phyloP scores from a whole-genome alignment of 2,888 invertebrate species.

The Drosophila diplacantha region DNA sequence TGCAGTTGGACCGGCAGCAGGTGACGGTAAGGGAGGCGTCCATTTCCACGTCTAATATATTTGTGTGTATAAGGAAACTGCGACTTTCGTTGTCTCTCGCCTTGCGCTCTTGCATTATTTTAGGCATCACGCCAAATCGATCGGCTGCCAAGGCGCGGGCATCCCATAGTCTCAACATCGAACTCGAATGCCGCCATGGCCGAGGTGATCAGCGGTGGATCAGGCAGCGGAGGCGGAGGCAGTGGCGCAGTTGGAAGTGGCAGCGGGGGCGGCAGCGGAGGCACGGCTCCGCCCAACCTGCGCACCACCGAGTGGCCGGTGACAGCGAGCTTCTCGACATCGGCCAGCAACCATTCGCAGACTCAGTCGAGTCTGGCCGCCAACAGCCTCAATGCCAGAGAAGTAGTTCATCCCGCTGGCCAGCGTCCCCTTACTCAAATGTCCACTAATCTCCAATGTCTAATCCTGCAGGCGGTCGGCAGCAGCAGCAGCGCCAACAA shows the following conservation, averaged over 20 bases:
- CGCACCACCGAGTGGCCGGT: slow-evolving; percentile 76
- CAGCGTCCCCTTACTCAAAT: slow-evolving; percentile 14
- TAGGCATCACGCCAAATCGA: slow-evolving; percentile 92
- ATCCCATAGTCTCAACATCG: slow-evolving; percentile 82
- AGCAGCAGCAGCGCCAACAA: slow-evolving; percentile 60
- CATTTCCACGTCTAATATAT: background rate
- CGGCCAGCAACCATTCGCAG: slow-evolving; percentile 74
- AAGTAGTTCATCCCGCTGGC: slow-evolving; percentile 60
- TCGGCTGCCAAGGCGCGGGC: slow-evolving; percentile 89
- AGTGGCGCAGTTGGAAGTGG: slow-evolving; percentile 59
- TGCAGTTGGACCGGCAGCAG: slow-evolving; percentile 93
- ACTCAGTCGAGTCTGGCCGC: slow-evolving; percentile 76
- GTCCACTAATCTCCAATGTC: slow-evolving; percentile 36
- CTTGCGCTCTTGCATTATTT: slow-evolving; percentile 53
- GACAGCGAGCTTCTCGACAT: slow-evolving; percentile 69
- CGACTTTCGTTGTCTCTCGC: slow-evolving; percentile 30
- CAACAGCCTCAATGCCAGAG: slow-evolving; percentile 76
- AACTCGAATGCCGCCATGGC: slow-evolving; percentile 80
- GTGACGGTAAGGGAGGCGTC: slow-evolving; percentile 80
- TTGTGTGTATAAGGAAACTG: slow-evolving; percentile 35
- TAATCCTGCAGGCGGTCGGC: slow-evolving; percentile 58
- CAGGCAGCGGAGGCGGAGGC: slow-evolving; percentile 51
- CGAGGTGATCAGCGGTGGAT: slow-evolving; percentile 77
- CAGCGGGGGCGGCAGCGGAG: slow-evolving; percentile 58
- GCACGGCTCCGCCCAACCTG: slow-evolving; percentile 59